These are phyloP conservation scores for Scophthalmus maximus DNA, from an alignment of 2,113 vertebrate species.

Conservation along the genomic window DNA sequence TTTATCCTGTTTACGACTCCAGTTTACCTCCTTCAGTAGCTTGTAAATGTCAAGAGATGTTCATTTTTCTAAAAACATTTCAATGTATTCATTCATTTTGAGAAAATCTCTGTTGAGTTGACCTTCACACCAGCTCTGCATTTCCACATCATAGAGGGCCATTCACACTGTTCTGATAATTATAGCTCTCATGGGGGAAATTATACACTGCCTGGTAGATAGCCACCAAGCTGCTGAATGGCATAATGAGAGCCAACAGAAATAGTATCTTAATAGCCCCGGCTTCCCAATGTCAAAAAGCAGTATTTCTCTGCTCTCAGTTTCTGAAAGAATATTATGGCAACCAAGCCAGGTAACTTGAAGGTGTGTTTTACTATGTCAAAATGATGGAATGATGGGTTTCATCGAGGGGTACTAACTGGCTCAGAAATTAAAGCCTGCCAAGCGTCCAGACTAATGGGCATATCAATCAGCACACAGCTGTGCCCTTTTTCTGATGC, in stretches of 20 bases:
- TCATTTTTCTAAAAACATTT: constrained; percentile 44
- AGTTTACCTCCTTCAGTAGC: constrained; percentile 10
- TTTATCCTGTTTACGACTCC: constrained; percentile 35
- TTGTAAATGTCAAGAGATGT: constrained; percentile 50
- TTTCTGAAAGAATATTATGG: constrained; percentile 24
- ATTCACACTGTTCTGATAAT: constrained; percentile 82
- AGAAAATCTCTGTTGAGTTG: constrained; percentile 69
- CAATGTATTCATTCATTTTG: constrained; percentile 59
- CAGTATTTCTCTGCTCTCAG: constrained; percentile 45
- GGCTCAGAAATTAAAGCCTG: constrained; percentile 44
- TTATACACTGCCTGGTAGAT: constrained; percentile 78
- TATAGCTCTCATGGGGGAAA: constrained; percentile 80
- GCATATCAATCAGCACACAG: not conserved
- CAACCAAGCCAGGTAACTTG: constrained; percentile 9
- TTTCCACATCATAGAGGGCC: constrained; percentile 73
- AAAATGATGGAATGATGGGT: constrained; percentile 42
- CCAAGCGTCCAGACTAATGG: constrained; percentile 13
- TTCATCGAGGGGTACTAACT: constrained; percentile 33
- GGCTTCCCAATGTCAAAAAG: constrained; percentile 63
- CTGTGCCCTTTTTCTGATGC: constrained; percentile 12
- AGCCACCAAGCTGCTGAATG: constrained; percentile 81
- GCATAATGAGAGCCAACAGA: constrained; percentile 76
- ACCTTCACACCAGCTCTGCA: constrained; percentile 73
- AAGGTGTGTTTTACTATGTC: constrained; percentile 57
- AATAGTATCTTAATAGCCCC: constrained; percentile 78